These are phyloP conservation scores for Perognathus longimembris DNA, from an alignment of 2,113 vertebrate genomes.

Conservation along the genomic window DNA sequence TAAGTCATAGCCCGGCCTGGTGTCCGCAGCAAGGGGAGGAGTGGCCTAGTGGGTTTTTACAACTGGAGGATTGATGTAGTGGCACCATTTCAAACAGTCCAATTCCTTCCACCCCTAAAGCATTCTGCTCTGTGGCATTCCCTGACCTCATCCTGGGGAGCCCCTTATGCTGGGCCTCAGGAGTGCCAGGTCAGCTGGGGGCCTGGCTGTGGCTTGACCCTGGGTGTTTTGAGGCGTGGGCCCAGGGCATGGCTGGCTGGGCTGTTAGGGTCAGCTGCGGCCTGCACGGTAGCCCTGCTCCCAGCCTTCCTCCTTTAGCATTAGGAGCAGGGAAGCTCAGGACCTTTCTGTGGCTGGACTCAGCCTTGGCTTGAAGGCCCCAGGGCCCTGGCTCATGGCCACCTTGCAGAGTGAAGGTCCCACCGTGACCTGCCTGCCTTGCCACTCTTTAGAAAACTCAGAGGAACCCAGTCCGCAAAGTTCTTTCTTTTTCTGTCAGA, in stretches of 20 bases:
- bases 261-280: background rate
- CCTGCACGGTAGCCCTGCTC: background rate
- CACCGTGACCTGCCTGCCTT: background rate
- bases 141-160: background rate
- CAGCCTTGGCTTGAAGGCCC: background rate
- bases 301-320: background rate
- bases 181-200: too few species aligned
- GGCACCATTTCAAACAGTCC: background rate
- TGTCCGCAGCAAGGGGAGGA: accelerated
- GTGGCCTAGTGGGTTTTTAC: background rate
- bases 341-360: background rate
- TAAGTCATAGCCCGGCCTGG: background rate
- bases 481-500: too few species aligned
- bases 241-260: accelerated
- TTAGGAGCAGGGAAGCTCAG: too few species aligned
- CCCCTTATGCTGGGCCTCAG: background rate
- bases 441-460: background rate
- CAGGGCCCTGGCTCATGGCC: too few species aligned
- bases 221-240: accelerated
- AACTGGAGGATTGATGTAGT: background rate
- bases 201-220: background rate
- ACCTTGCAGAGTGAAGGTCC: background rate
- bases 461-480: too few species aligned
- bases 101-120: background rate
- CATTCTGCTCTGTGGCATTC: background rate